These are phyloP conservation scores for Engraulis encrasicolus DNA, from an alignment of 2,113 vertebrate species.

Conservation along the genomic window DNA sequence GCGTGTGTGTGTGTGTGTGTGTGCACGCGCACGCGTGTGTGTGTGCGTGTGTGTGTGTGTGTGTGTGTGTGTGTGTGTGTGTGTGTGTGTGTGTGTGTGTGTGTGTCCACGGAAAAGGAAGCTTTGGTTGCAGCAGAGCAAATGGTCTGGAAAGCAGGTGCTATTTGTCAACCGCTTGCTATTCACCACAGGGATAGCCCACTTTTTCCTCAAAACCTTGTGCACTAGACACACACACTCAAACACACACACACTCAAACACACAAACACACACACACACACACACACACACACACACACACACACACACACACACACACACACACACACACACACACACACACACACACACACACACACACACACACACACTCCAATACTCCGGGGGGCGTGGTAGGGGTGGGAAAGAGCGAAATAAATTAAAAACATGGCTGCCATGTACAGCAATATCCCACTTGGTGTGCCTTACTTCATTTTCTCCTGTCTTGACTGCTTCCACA, in stretches of 20 bases:
- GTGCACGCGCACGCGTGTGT: conserved; percentile 9
- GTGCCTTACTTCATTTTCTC: neutral
- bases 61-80: conserved; percentile 36
- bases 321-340: neutral
- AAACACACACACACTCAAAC: conserved; percentile 7
- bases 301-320: neutral
- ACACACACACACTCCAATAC: neutral
- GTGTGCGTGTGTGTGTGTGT: conserved; percentile 30
- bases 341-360: neutral
- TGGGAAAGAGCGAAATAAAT: neutral
- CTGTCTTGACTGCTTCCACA: conserved; percentile 35
- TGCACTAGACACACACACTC: neutral
- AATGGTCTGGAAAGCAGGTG: conserved; percentile 84
- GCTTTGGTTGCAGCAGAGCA: conserved; percentile 73
- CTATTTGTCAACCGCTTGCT: conserved; percentile 81
- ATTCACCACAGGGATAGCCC: conserved; percentile 65
- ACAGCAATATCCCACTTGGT: neutral
- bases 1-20: conserved; percentile 26
- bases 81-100: conserved; percentile 58
- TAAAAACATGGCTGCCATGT: neutral
- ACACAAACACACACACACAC: neutral
- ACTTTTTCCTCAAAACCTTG: neutral
- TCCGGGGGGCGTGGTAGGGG: neutral
- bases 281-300: conserved; percentile 12
- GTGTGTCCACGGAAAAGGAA: conserved; percentile 46